Evolutionary conservation across 1,140 invertebrate species (phyloP).

Genomic region (Lasaia peninsularis): DNA sequence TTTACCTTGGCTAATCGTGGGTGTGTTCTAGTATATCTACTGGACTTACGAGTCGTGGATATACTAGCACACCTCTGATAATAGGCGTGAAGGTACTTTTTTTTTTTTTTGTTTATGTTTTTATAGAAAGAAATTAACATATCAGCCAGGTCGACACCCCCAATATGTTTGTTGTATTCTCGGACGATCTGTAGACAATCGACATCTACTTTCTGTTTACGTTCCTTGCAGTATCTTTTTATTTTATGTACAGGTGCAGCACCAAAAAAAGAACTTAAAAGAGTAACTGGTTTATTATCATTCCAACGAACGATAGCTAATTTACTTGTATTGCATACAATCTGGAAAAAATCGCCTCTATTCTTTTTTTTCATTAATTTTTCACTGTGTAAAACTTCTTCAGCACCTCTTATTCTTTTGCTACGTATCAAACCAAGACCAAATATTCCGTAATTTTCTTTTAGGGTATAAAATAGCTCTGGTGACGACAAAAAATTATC

Average conservation of each 20-base stretch:
- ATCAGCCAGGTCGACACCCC: background rate
- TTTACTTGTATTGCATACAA: background rate
- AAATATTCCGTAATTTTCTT: background rate
- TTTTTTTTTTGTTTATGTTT: background rate
- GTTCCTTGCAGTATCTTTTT: background rate
- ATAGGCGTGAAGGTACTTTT: too few species aligned
- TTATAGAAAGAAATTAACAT: background rate
- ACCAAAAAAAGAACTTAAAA: background rate
- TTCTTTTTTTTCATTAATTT: background rate
- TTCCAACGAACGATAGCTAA: background rate
- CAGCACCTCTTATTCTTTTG: background rate
- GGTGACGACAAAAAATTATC: background rate
- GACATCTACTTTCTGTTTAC: background rate
- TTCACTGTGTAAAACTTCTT: background rate
- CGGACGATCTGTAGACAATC: background rate
- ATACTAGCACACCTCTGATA: too few species aligned
- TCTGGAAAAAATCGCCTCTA: background rate
- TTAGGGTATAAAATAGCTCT: background rate
- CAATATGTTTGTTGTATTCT: background rate
- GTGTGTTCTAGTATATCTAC: too few species aligned
- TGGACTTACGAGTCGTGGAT: too few species aligned
- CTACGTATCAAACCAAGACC: background rate
- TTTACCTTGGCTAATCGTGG: too few species aligned
- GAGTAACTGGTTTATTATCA: background rate
- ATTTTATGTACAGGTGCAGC: background rate